Conservation (phyloP, 2,888 invertebrate species). For the Drosophila phalerata region DNA sequence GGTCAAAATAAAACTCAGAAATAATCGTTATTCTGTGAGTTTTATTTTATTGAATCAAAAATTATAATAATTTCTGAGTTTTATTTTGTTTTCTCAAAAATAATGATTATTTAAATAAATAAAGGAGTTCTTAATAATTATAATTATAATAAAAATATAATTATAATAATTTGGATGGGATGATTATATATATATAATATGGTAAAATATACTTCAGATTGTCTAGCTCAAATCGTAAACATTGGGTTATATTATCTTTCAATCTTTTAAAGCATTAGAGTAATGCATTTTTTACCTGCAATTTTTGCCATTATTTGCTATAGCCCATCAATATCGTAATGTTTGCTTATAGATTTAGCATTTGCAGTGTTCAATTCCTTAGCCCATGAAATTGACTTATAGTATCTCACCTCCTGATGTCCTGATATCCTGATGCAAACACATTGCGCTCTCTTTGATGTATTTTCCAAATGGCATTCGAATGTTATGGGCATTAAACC, state of each 20-base stretch:
- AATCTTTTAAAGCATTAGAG: not conserved
- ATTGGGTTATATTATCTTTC: no score
- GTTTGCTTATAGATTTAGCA: constrained; percentile 5
- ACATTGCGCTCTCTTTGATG: constrained; percentile 34
- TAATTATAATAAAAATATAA: no score
- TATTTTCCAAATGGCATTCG: constrained; percentile 39
- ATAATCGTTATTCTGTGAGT: no score
- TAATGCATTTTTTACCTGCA: not conserved
- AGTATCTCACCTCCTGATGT: constrained; percentile 10
- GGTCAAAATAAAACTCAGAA: no score
- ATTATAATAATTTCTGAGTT: no score
- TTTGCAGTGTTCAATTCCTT: constrained; percentile 20
- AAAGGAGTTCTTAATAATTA: no score
- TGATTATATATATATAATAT: no score
- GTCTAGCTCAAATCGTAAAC: not conserved
- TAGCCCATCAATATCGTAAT: not conserved
- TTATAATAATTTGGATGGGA: no score
- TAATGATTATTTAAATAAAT: no score
- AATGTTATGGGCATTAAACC: constrained; percentile 48
- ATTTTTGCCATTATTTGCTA: not conserved
- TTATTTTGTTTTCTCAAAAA: no score
- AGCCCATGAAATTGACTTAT: constrained; percentile 34
- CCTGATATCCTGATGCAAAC: constrained; percentile 25
- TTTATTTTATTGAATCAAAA: no score
- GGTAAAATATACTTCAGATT: no score